Percentiles rank a stretch among this genome's conserved stretches.
Evolutionary conservation across 2,113 vertebrate species (phyloP).

Genomic region (Poeciliopsis retropinna): DNA sequence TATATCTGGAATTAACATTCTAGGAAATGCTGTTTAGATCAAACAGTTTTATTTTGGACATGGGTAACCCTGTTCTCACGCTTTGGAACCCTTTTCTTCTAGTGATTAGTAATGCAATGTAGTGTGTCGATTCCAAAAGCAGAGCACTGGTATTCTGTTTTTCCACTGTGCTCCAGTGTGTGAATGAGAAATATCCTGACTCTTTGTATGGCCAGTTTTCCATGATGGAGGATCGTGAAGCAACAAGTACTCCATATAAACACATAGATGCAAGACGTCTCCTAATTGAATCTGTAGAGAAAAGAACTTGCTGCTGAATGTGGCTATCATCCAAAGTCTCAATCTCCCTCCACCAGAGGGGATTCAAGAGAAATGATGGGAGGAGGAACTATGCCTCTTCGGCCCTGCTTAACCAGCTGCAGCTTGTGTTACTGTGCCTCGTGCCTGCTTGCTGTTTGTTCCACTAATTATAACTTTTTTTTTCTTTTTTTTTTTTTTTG

Average conservation of each 20-base stretch:
- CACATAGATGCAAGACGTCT: conserved; percentile 32
- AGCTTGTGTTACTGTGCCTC: conserved; percentile 46
- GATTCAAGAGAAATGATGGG: conserved; percentile 27
- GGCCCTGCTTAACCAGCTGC: conserved; percentile 47
- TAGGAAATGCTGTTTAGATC: conserved; percentile 1
- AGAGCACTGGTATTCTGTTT: conserved; percentile 3
- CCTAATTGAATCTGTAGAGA: conserved; percentile 34
- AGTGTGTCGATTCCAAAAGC: conserved; percentile 19
- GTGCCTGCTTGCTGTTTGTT: conserved; percentile 69
- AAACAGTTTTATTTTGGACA: conserved; percentile 20
- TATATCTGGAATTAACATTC: not conserved
- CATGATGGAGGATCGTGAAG: not conserved
- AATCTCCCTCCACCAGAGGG: conserved; percentile 53
- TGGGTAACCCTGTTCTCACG: conserved; percentile 3
- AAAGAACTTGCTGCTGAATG: conserved; percentile 40
- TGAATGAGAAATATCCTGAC: conserved; percentile 3
- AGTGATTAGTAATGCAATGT: conserved; percentile 18
- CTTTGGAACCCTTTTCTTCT: conserved; percentile 11
- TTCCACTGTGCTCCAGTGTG: not conserved
- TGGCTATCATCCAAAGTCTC: conserved; percentile 67
- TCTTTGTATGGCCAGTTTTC: not conserved
- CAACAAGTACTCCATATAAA: conserved; percentile 21
- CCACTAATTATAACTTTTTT: conserved; percentile 57
- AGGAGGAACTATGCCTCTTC: conserved; percentile 14
- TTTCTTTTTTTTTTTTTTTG: not conserved